Evolutionary conservation across 1,140 invertebrate genomes (phyloP), one percentile per base, ranked within the genome.

Genomic region (Pinna nobilis): DNA sequence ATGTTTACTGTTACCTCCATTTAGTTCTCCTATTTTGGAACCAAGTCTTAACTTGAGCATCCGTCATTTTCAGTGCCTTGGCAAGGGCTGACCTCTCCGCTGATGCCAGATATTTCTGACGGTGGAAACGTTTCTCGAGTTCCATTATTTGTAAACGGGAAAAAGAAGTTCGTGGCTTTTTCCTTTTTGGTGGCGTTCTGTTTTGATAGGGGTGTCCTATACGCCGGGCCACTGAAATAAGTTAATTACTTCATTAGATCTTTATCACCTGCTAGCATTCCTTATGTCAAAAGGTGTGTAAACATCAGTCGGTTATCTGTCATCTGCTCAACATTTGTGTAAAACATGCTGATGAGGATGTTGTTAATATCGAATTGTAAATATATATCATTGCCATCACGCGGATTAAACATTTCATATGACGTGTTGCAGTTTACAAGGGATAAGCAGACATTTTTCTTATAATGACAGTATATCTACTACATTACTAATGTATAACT

Each of bases 201-300:
- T 98, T 99, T 90, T 99, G 97, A 89, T 99, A 99, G 0, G 98
- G 98, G 91, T 99, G 98, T 0, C 98, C 98, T 82, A 99, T 98
- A 82, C 98, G 92, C 84, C 98, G 91, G 0, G 83, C 75, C 0
- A 85, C 86, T 87, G 76, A 39, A 77, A 76, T n/a, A 6, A 28
- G 28, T 20, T 15, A 41, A 63, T 25, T 44, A 44, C n/a, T 11
- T 9, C 9, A 44, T 44, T 44, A 44, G 39, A 44, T n/a, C 9
- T 44, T 11, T 11, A n/a, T 11, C 39, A 44, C n/a, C 39, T 44
- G 39, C 39, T 44, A 44, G n/a, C 39, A 44, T 44, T 44, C 39
- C 39, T 9, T 11, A 11, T 11, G 39, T 44, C n/a, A n/a, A 44
- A 44, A 9, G 9, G 39, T 44, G n/a, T 44, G 39, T 44, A 44